A percentile compares a stretch with the other conserved stretches of the same genome.
Evolutionary conservation across 2,797 vertebrate species (phyloP).

Genomic region (Crocidura indochinensis): DNA sequence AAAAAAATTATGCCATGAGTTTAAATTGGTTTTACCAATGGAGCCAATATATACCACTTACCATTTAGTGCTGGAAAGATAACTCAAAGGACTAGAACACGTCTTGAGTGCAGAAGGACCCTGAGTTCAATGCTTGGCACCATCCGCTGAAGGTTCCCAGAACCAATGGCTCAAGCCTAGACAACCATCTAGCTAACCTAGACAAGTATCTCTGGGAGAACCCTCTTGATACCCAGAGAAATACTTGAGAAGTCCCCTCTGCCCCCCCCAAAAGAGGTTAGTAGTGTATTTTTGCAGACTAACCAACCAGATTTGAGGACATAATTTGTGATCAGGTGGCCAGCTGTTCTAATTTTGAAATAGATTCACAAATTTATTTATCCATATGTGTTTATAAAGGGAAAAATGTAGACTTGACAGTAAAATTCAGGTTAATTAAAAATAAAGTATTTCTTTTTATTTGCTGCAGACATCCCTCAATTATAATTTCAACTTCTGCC

Average conservation of each 20-base stretch:
- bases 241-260: no score
- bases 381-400: slow-evolving; percentile 10
- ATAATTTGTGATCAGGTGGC: neutral
- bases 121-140: no score
- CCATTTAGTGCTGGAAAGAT: no score
- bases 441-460: slow-evolving; percentile 33
- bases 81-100: no score
- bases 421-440: neutral
- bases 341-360: neutral
- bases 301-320: neutral
- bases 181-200: no score
- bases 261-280: neutral
- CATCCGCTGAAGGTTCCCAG: no score
- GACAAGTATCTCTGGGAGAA: no score
- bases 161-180: no score
- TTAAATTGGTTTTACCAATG: slow-evolving; percentile 38
- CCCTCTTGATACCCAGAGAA: no score
- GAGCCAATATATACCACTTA: neutral
- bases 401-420: neutral
- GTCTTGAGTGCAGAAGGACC: no score
- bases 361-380: slow-evolving; percentile 48
- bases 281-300: slow-evolving; percentile 10
- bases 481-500: neutral
- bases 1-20: slow-evolving; percentile 3
- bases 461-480: neutral